phyloP scores from a whole-genome alignment of 2,113 vertebrate genomes.

The Taxidea taxus region DNA sequence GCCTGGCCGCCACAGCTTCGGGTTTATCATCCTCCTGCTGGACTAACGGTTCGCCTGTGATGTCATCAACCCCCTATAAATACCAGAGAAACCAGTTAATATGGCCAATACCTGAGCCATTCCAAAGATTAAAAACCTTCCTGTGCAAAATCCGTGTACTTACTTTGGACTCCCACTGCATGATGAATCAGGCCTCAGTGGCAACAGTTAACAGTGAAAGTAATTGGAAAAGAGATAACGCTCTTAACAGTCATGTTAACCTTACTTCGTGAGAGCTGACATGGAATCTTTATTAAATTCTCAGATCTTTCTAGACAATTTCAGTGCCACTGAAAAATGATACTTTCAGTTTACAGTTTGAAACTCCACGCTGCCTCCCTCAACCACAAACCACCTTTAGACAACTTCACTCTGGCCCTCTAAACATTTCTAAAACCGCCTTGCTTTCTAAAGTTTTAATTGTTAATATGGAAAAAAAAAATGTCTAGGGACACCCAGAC shows the following conservation, averaged over 20 bases:
- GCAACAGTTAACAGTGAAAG: not conserved
- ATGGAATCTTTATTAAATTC: not conserved
- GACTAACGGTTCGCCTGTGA: conserved; percentile 92
- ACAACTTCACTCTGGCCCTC: not conserved
- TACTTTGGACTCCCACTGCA: not conserved
- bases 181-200: not conserved
- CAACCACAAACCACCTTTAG: not conserved
- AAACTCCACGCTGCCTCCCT: not conserved
- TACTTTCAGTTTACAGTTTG: not conserved
- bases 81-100: conserved; percentile 39
- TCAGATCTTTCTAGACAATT: not conserved
- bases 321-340: not conserved
- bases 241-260: not conserved
- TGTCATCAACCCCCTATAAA: conserved; percentile 91
- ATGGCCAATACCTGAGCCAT: not conserved
- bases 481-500: not conserved
- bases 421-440: not conserved
- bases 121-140: not conserved
- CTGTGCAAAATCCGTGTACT: not conserved
- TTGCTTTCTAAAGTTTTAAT: not conserved
- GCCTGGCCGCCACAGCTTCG: conserved; percentile 89
- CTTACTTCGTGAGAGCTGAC: not conserved
- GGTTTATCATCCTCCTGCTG: conserved; percentile 94
- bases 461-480: not conserved
- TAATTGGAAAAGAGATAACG: not conserved